phyloP scores from a whole-genome alignment of 2,888 invertebrate species.

The Ceriagrion tenellum region DNA sequence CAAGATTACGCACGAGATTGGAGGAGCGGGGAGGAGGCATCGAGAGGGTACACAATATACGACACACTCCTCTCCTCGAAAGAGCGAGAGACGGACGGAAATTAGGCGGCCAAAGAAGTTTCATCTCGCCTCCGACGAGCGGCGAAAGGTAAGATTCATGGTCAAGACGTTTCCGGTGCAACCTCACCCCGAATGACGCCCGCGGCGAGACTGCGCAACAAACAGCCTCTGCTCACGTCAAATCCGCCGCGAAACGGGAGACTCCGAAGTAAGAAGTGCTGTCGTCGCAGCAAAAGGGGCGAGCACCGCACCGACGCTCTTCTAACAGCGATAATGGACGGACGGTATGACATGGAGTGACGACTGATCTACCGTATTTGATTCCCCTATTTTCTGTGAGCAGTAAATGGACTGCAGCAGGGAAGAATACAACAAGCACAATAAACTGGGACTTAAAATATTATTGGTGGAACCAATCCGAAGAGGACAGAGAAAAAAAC shows the following conservation, averaged over 20 bases:
- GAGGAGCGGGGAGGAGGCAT: too few relatives aligned
- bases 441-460: too few relatives aligned
- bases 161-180: slow-evolving; percentile 40
- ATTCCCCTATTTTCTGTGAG: background rate
- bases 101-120: background rate
- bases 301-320: background rate
- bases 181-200: slow-evolving; percentile 24
- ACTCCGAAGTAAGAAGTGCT: background rate
- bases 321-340: background rate
- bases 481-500: too few relatives aligned
- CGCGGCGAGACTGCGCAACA: background rate
- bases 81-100: background rate
- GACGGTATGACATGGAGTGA: background rate
- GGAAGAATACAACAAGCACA: background rate
- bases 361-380: background rate
- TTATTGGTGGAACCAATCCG: too few relatives aligned
- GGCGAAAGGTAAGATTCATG: slow-evolving; percentile 31
- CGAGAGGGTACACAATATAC: too few relatives aligned
- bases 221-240: background rate
- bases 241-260: background rate
- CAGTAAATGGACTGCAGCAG: background rate
- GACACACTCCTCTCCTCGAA: too few relatives aligned
- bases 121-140: background rate
- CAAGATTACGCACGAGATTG: too few relatives aligned
- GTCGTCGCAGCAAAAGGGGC: background rate